Evolutionary conservation across 1,140 invertebrate species (phyloP), one percentile per base, ranked within the genome.

Genomic region (Geopemphigus sp.): DNA sequence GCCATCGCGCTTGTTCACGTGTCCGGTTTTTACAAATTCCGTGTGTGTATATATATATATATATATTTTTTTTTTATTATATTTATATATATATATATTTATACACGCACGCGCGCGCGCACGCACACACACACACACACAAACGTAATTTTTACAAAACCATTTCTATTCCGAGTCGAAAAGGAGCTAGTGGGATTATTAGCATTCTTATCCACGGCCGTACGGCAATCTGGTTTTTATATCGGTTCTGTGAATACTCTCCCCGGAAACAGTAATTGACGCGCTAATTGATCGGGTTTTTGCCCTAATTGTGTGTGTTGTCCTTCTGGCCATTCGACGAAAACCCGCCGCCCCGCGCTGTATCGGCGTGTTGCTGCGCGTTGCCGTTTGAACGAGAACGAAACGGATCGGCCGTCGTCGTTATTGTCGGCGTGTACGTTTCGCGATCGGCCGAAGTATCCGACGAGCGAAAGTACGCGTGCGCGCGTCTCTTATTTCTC

Each of bases 181-280:
- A 76, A 76, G 73, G 73, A 76, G 54, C n/a, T 76, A 76, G 59
- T 76, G 73, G 32, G 56, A 76, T 76, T 76, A 76, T 76, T 76
- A 76, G 73, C 54, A 76, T 76, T 76, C 73, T 76, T 32, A 59
- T 57, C 73, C 73, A 59, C 17, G 32, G 73, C 32, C 32, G 56
- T 39, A 17, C 15, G 22, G n/a, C 74, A 61, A 78, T 78, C 74
- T 78, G 74, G 74, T 78, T 78, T 72, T 47, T 47, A 26, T 47
- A 24, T 78, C 54, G 54, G n/a, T 61, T 61, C 74, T 15, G 14
- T 1, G 12, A 76, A 76, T 47, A 59, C 73, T 78, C 74, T 78
- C 74, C 74, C 74, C 74, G 32, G 56, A 63, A 61, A 63, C 74
- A 50, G 57, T 76, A 78, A 78, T 78, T 78, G 57, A 61, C 56